Evolutionary conservation across 35 echinoderm and acorn worm species (phyloP), one percentile per base, ranked within the genome.

Genomic region (Stichopus chloronotus): DNA sequence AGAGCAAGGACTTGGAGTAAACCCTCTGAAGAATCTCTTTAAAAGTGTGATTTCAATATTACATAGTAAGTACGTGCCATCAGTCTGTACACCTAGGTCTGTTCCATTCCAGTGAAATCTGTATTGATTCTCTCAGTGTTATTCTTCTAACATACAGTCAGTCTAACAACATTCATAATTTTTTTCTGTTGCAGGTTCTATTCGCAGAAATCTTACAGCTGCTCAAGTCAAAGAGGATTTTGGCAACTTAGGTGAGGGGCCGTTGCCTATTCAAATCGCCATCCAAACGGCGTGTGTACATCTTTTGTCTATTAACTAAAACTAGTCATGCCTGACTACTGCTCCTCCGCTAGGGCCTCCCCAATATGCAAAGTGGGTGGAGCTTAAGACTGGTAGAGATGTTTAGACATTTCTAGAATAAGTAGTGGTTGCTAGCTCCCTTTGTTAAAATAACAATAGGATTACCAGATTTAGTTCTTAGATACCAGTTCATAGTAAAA

Each of bases 171-270:
- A 65, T 65, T 65, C 30, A 43, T 65, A 0, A 65, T 19, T 91
- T 72, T 91, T 72, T 72, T 72, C 53, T 13, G n/a, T 52, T 78
- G 11, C 88, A 91, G 88, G 69, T 91, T 72, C 88, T 11, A 78
- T 91, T 78, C 25, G 88, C 19, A 72, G 88, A 17, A 91, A 91
- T 78, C 68, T 91, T 10, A 77, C 88, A 43, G 21, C 88, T 30
- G 30, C 61, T 13, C 88, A 91, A 91, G 72, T 91, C 30, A 91
- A 72, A 21, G 88, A 91, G 76, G 88, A 91, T 72, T 91, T 91
- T 5, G 53, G 68, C 23, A 91, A 91, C 43, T 56, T 91, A n/a
- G 88, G 88, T 91, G 56, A 89, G 30, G 30, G 30, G 30, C 30
- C 30, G 30, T 43, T 43, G 30, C 30, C 30, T 43, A 43, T 43